These are phyloP conservation scores for Kudoa iwatai DNA, from an alignment of 30 jellyfish, hydroid and myxozoan genomes.

Conservation along the genomic window DNA sequence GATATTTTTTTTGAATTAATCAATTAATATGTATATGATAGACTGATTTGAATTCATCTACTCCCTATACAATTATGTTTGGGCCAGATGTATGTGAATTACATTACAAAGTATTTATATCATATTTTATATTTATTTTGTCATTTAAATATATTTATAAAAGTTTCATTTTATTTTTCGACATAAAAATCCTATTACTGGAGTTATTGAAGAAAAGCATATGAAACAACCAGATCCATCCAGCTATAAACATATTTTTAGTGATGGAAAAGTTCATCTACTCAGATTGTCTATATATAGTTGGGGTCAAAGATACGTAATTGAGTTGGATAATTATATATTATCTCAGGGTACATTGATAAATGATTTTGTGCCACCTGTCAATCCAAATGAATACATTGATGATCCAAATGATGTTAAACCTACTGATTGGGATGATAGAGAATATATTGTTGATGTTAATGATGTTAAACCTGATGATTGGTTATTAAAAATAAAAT, in stretches of 20 bases:
- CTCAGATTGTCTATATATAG: conserved; percentile 13
- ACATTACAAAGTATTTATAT: conserved; percentile 13
- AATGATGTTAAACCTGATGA: conserved; percentile 47
- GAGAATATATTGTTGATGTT: conserved; percentile 48
- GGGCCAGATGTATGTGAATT: conserved; percentile 82
- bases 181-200: conserved; percentile 49
- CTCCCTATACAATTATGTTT: conserved; percentile 54
- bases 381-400: conserved; percentile 29
- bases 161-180: conserved; percentile 65
- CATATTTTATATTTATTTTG: neutral
- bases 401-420: conserved; percentile 66
- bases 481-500: conserved; percentile 37
- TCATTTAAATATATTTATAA: conserved; percentile 1
- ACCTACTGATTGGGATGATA: conserved; percentile 85
- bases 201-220: conserved; percentile 45
- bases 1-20: neutral
- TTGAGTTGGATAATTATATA: conserved; percentile 16
- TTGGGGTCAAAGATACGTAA: conserved; percentile 26
- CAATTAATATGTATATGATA: neutral
- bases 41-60: conserved; percentile 22
- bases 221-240: conserved; percentile 39
- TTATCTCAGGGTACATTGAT: conserved; percentile 34
- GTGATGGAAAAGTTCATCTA: conserved; percentile 43
- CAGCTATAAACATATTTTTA: conserved; percentile 22
- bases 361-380: conserved; percentile 53